Percentiles rank a stretch among this genome's conserved stretches.
These are phyloP conservation scores for Sylvilagus bachmani DNA, from an alignment of 2,113 vertebrate species.

Conservation along the genomic window DNA sequence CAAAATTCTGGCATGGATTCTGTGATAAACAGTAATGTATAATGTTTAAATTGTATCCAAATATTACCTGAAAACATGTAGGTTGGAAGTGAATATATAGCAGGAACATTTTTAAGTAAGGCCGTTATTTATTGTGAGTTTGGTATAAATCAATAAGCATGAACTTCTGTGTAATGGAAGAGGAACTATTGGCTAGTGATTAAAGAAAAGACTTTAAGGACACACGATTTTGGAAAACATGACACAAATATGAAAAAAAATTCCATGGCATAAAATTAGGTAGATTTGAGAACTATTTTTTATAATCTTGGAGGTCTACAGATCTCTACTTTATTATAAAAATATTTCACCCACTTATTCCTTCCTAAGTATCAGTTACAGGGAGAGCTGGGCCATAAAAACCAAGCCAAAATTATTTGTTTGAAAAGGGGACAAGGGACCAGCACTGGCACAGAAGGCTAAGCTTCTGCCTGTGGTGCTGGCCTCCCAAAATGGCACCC, in stretches of 20 bases:
- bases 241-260: neutral
- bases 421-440: neutral
- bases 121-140: neutral
- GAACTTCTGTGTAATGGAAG: neutral
- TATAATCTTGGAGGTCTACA: slow-evolving; percentile 21
- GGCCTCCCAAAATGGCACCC: no score
- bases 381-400: neutral
- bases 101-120: neutral
- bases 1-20: neutral
- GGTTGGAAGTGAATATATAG: neutral
- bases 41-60: neutral
- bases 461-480: no score
- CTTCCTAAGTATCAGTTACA: neutral
- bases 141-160: neutral
- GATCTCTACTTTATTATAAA: neutral
- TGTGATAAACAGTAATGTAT: neutral
- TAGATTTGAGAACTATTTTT: neutral
- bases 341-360: neutral
- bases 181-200: neutral
- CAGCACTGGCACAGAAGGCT: no score
- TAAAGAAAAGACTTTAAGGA: neutral
- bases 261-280: neutral
- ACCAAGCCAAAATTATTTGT: neutral
- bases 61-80: neutral
- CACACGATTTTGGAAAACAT: neutral